These are phyloP conservation scores for Cotesia chilonis DNA, from an alignment of 1,140 invertebrate species.

Conservation along the genomic window DNA sequence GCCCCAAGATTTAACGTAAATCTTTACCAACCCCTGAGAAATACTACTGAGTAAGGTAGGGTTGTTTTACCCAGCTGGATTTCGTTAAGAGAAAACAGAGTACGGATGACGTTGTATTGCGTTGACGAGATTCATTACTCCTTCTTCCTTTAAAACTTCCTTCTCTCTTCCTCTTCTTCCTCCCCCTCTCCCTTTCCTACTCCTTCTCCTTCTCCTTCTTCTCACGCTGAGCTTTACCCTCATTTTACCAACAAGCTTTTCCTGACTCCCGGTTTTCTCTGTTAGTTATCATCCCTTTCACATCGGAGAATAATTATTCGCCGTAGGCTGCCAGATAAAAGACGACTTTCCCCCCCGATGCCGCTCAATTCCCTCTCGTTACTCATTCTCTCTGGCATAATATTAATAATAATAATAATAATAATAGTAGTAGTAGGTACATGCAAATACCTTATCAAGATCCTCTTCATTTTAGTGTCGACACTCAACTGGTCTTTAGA, in stretches of 20 bases:
- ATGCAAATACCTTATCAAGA: constrained; percentile 15
- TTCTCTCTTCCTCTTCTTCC: too few species aligned
- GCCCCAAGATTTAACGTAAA: constrained; percentile 50
- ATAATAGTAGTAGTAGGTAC: neutral
- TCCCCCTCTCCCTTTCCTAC: neutral
- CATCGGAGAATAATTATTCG: constrained; percentile 59
- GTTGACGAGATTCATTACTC: constrained; percentile 57
- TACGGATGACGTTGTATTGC: constrained; percentile 41
- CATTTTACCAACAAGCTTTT: too few species aligned
- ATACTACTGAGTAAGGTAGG: constrained; percentile 27
- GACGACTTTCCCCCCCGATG: constrained; percentile 40
- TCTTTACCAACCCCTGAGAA: constrained; percentile 37
- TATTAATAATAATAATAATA: too few species aligned
- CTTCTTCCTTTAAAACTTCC: constrained; percentile 12
- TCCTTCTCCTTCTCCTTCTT: too few species aligned
- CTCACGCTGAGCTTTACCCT: too few species aligned
- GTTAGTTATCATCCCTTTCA: constrained; percentile 52
- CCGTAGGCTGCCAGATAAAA: constrained; percentile 58
- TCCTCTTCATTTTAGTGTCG: constrained; percentile 4
- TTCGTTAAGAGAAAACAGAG: constrained; percentile 37
- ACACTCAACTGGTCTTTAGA: constrained; percentile 17
- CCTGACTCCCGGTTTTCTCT: neutral
- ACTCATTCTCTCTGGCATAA: neutral
- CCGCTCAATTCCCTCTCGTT: constrained; percentile 10
- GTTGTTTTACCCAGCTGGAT: constrained; percentile 45